These are phyloP conservation scores for Ectropis crepuscularia DNA, from an alignment of 2,888 invertebrate genomes.

Conservation along the genomic window DNA sequence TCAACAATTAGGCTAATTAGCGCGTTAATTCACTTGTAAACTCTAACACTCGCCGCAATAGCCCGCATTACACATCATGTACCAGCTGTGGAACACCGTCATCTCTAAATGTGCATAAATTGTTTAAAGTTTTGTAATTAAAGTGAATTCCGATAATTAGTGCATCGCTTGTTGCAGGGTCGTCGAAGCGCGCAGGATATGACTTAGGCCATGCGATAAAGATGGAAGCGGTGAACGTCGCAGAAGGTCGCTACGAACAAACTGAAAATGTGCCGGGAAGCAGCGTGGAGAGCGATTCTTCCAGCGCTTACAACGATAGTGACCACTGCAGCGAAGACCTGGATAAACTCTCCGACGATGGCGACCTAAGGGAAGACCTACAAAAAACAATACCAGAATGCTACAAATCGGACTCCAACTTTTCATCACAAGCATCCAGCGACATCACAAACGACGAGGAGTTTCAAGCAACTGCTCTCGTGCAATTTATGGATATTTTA, in stretches of 20 bases:
- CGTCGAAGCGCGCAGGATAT: slow-evolving; percentile 69
- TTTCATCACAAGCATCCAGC: slow-evolving; percentile 71
- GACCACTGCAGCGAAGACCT: slow-evolving; percentile 61
- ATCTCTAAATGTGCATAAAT: slow-evolving; percentile 65
- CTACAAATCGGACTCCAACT: slow-evolving; percentile 77
- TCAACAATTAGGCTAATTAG: slow-evolving; percentile 68
- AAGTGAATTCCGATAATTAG: slow-evolving; percentile 37
- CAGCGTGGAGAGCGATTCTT: slow-evolving; percentile 70
- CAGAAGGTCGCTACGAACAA: slow-evolving; percentile 74
- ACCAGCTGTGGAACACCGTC: slow-evolving; percentile 72
- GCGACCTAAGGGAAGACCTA: slow-evolving; percentile 73
- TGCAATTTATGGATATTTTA: slow-evolving; percentile 83
- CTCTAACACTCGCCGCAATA: slow-evolving; percentile 48
- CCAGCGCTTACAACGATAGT: slow-evolving; percentile 64
- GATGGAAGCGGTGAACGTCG: slow-evolving; percentile 76
- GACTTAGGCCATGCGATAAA: slow-evolving; percentile 79
- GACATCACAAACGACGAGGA: slow-evolving; percentile 78
- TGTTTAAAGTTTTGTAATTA: slow-evolving; percentile 33
- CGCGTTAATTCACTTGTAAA: slow-evolving; percentile 63
- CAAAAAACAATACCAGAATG: slow-evolving; percentile 78
- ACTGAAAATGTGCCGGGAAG: slow-evolving; percentile 67
- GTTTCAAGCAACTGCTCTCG: slow-evolving; percentile 78
- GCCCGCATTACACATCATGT: slow-evolving; percentile 57
- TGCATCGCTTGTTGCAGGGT: slow-evolving; percentile 69
- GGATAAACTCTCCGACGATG: slow-evolving; percentile 70